phyloP scores from a whole-genome alignment of 2,797 vertebrate species.

The Cercopithecus mitis region DNA sequence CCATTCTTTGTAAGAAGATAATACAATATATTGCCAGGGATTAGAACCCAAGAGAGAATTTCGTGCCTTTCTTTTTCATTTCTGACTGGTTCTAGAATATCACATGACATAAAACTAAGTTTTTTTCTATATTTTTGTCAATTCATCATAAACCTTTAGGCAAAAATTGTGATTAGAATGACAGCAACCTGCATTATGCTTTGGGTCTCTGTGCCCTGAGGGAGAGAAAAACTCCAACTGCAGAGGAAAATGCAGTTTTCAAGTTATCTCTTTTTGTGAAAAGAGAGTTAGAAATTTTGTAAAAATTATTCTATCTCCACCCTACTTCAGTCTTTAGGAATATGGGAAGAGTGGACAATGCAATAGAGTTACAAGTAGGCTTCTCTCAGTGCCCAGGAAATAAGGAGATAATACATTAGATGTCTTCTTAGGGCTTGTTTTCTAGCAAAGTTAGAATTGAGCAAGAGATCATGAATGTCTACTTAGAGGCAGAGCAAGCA shows the following conservation, averaged over 20 bases:
- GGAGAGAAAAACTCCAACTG: not conserved
- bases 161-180: not conserved
- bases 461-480: not conserved
- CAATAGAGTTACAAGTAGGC: not conserved
- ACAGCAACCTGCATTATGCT: not conserved
- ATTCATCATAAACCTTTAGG: not conserved
- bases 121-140: not conserved
- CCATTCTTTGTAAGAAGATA: not conserved
- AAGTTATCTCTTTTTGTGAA: not conserved
- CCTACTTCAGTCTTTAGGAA: not conserved
- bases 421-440: not conserved
- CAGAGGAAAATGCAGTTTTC: not conserved
- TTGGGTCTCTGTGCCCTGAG: not conserved
- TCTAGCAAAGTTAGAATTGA: not conserved
- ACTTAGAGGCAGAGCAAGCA: not conserved
- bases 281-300: not conserved
- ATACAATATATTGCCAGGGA: not conserved
- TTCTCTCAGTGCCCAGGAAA: not conserved
- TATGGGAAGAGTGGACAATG: not conserved
- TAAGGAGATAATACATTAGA: not conserved
- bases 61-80: not conserved
- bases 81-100: not conserved
- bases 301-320: not conserved
- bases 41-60: not conserved
- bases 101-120: not conserved